These are phyloP conservation scores for Yponomeuta cagnagella DNA, from an alignment of 2,888 invertebrate genomes.

Conservation along the genomic window DNA sequence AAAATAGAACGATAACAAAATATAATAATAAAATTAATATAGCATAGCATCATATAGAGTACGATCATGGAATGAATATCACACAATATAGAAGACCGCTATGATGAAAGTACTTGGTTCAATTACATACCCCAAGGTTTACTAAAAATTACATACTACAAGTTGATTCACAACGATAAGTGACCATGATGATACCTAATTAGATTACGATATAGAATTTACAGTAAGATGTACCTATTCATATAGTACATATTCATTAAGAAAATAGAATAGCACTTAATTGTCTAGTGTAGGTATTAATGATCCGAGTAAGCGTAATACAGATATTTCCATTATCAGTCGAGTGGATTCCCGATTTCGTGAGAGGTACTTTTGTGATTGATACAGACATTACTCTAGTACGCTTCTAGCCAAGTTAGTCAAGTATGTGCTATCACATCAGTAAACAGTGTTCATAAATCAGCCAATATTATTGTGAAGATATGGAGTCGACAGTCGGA, in stretches of 20 bases:
- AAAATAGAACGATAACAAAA: constrained; percentile 33
- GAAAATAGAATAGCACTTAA: constrained; percentile 73
- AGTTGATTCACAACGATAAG: constrained; percentile 13
- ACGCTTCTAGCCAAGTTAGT: constrained; percentile 6
- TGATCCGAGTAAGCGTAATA: constrained; percentile 75
- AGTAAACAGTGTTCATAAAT: constrained; percentile 10
- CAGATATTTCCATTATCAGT: constrained; percentile 67
- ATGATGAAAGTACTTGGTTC: constrained; percentile 31
- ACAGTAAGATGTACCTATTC: constrained; percentile 55
- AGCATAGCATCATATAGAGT: neutral
- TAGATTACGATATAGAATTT: constrained; percentile 36
- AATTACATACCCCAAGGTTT: constrained; percentile 9
- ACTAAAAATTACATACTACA: constrained; percentile 13
- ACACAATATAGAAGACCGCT: constrained; percentile 67
- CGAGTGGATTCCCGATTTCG: constrained; percentile 66
- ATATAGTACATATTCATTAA: constrained; percentile 31
- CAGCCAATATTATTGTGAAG: constrained; percentile 5
- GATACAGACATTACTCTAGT: constrained; percentile 22
- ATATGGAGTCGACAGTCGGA: neutral
- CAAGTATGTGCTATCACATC: constrained; percentile 1
- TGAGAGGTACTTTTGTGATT: constrained; percentile 57
- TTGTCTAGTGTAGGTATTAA: constrained; percentile 45
- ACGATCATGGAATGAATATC: constrained; percentile 66
- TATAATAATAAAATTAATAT: constrained; percentile 53
- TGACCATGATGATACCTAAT: constrained; percentile 36